Conservation (phyloP, 2,888 invertebrate species). For the Ctenicera cuprea region DNA sequence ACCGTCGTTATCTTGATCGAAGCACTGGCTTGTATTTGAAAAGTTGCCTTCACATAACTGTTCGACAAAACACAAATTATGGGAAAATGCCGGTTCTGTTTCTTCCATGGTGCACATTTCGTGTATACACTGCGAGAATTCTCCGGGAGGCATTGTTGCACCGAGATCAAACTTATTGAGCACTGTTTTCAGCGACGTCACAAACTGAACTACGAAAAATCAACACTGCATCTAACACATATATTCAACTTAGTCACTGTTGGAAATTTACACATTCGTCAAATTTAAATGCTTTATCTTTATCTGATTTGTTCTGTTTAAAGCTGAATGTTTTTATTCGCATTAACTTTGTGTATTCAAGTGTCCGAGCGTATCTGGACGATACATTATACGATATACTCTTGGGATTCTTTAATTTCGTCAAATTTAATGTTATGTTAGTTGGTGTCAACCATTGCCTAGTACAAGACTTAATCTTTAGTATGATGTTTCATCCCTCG, state of each 20-base stretch:
- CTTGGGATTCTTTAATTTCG: slow-evolving; percentile 66
- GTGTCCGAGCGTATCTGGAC: slow-evolving; percentile 51
- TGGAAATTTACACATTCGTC: slow-evolving; percentile 48
- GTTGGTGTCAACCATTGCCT: slow-evolving; percentile 71
- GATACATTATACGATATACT: slow-evolving; percentile 58
- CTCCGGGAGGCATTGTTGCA: slow-evolving; percentile 50
- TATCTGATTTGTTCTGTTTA: slow-evolving; percentile 49
- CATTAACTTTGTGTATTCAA: slow-evolving; percentile 50
- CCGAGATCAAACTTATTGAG: not conserved
- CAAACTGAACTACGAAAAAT: slow-evolving; percentile 33
- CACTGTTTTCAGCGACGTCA: slow-evolving; percentile 23
- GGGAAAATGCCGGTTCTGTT: slow-evolving; percentile 19
- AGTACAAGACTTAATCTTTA: slow-evolving; percentile 68
- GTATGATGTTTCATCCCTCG: slow-evolving; percentile 68
- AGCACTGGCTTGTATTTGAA: not conserved
- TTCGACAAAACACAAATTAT: slow-evolving; percentile 34
- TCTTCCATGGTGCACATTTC: slow-evolving; percentile 41
- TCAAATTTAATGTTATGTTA: slow-evolving; percentile 63
- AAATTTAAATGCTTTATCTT: slow-evolving; percentile 46
- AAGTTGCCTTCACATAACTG: slow-evolving; percentile 6
- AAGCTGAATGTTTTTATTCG: slow-evolving; percentile 46
- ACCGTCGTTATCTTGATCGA: not conserved
- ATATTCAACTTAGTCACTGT: slow-evolving; percentile 34
- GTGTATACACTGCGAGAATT: slow-evolving; percentile 41
- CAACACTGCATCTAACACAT: slow-evolving; percentile 13